These are phyloP conservation scores for Leuciscus waleckii DNA, from an alignment of 2,797 vertebrate genomes.

Conservation along the genomic window DNA sequence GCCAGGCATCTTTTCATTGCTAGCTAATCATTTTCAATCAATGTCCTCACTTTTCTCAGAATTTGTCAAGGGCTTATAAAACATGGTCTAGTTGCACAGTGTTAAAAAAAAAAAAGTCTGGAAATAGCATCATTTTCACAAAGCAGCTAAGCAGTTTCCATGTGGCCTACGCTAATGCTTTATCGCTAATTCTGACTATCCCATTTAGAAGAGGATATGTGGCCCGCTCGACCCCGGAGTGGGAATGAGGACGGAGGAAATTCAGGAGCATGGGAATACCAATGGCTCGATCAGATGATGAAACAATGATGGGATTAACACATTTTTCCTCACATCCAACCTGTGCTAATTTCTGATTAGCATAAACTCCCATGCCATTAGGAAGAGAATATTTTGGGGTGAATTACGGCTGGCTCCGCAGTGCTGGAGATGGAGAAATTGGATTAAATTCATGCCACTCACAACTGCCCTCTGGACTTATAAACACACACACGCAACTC, in stretches of 20 bases:
- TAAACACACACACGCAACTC: constrained; percentile 33
- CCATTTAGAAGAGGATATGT: constrained; percentile 18
- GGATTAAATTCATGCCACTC: constrained; percentile 55
- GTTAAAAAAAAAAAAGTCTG: neutral
- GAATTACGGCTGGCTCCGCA: constrained; percentile 37
- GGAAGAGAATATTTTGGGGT: constrained; percentile 31
- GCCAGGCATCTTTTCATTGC: neutral
- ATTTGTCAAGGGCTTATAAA: neutral
- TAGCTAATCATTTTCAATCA: neutral
- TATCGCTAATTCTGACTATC: constrained; percentile 2
- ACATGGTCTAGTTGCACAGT: neutral
- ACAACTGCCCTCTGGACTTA: constrained; percentile 50
- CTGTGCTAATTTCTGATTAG: constrained; percentile 42
- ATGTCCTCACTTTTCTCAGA: neutral
- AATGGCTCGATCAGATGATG: neutral
- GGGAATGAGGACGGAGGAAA: neutral
- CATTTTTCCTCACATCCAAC: neutral
- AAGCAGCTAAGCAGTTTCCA: constrained; percentile 31
- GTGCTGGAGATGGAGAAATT: constrained; percentile 42
- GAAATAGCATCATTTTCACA: constrained; percentile 23
- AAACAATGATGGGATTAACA: constrained; percentile 8
- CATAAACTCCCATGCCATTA: neutral
- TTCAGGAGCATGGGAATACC: constrained; percentile 14
- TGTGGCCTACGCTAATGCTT: constrained; percentile 31
- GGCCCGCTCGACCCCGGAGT: neutral